Conservation (phyloP, 2,797 vertebrate genomes). For the Eidolon dupreanum region DNA sequence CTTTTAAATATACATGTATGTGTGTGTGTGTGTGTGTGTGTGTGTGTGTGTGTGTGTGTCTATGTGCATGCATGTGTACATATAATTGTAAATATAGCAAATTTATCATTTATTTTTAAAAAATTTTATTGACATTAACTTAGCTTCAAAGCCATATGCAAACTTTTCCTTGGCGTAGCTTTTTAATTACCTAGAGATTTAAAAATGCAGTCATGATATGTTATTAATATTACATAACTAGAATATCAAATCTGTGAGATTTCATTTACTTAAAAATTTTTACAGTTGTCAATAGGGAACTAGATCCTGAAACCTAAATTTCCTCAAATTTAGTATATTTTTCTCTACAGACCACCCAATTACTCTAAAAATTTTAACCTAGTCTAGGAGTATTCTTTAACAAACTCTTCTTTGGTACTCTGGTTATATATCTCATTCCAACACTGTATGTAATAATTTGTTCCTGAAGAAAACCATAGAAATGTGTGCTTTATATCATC, state of each 20-base stretch:
- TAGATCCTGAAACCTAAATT: not conserved
- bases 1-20: not conserved
- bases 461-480: not conserved
- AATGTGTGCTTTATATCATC: not conserved
- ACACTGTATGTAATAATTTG: not conserved
- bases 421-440: not conserved
- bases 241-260: not conserved
- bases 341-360: not conserved
- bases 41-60: too few relatives aligned
- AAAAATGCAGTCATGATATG: not conserved
- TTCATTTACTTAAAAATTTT: constrained; percentile 23
- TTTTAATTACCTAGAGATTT: not conserved
- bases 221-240: not conserved
- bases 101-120: not conserved
- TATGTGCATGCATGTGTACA: too few relatives aligned
- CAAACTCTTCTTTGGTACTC: not conserved
- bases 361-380: not conserved
- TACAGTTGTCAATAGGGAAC: not conserved
- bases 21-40: too few relatives aligned
- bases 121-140: not conserved
- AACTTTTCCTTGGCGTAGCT: not conserved
- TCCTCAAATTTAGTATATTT: not conserved
- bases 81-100: not conserved
- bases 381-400: not conserved
- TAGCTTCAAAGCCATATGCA: not conserved